Conservation (phyloP, 2,797 vertebrate genomes). For the Rhynchotus rufescens region DNA sequence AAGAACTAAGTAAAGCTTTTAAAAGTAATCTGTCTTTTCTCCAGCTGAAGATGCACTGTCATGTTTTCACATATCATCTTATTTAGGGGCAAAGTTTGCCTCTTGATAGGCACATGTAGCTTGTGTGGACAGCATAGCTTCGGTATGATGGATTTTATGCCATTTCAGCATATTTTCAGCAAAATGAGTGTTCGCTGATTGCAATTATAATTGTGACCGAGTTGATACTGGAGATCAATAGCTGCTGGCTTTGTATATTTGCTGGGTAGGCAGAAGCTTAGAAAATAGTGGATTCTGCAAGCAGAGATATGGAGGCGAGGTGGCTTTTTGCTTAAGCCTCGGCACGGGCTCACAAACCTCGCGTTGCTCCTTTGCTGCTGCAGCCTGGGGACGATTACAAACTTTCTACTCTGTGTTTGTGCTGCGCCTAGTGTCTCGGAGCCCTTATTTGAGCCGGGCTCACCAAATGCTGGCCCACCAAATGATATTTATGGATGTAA, state of each 20-base stretch:
- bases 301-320: not conserved
- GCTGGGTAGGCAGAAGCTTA: conserved; percentile 11
- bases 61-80: conserved; percentile 10
- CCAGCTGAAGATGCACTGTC: conserved; percentile 1
- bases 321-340: not conserved
- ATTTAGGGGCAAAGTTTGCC: conserved; percentile 26
- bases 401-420: conserved; percentile 55
- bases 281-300: not conserved
- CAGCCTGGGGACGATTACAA: conserved; percentile 19
- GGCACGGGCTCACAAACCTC: not conserved
- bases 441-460: conserved; percentile 17
- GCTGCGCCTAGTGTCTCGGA: not conserved
- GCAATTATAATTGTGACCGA: conserved; percentile 27
- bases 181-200: not conserved
- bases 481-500: not conserved
- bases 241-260: conserved; percentile 17
- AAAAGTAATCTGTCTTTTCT: conserved; percentile 18
- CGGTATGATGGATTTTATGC: not conserved
- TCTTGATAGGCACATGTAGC: conserved; percentile 6
- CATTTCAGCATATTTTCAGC: not conserved
- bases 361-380: conserved; percentile 23
- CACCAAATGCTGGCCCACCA: conserved; percentile 3
- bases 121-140: not conserved
- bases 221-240: not conserved
- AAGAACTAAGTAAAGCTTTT: conserved; percentile 40